Conservation (phyloP, 2,888 invertebrate genomes). For the Caenorhabditis sp. region DNA sequence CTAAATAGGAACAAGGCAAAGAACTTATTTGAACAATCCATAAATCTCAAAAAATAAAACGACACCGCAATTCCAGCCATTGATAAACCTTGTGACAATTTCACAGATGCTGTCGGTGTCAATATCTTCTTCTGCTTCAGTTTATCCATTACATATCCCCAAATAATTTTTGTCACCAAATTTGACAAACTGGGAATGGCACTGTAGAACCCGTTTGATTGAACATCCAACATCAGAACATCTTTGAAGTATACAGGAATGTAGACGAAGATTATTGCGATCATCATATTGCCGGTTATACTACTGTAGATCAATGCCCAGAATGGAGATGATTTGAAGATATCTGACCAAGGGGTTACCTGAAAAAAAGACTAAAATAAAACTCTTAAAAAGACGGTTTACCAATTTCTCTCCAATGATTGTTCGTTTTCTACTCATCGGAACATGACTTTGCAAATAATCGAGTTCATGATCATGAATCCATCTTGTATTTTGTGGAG, state of each 20-base stretch:
- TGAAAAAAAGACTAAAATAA: constrained; percentile 5
- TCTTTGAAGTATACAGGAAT: constrained; percentile 65
- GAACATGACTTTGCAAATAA: constrained; percentile 44
- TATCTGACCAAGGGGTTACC: constrained; percentile 38
- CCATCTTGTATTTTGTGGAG: constrained; percentile 54
- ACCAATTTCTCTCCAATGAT: constrained; percentile 1
- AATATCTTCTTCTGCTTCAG: constrained; percentile 43
- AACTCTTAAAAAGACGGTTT: neutral
- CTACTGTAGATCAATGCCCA: constrained; percentile 40
- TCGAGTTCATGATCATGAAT: constrained; percentile 51
- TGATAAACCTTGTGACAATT: constrained; percentile 50
- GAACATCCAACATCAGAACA: constrained; percentile 53
- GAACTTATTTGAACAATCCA: constrained; percentile 26
- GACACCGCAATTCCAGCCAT: constrained; percentile 33
- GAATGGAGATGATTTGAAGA: constrained; percentile 38
- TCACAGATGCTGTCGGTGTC: constrained; percentile 48
- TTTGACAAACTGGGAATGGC: constrained; percentile 54
- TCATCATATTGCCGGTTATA: constrained; percentile 55
- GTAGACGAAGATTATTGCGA: constrained; percentile 57
- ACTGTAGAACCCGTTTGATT: constrained; percentile 58
- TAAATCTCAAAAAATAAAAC: constrained; percentile 24
- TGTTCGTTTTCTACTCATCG: constrained; percentile 2
- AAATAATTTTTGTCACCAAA: constrained; percentile 55
- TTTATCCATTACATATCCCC: constrained; percentile 56
- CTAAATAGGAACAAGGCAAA: constrained; percentile 20